Evolutionary conservation across 2,797 vertebrate genomes (phyloP).

Genomic region (Poliocrania exsul): DNA sequence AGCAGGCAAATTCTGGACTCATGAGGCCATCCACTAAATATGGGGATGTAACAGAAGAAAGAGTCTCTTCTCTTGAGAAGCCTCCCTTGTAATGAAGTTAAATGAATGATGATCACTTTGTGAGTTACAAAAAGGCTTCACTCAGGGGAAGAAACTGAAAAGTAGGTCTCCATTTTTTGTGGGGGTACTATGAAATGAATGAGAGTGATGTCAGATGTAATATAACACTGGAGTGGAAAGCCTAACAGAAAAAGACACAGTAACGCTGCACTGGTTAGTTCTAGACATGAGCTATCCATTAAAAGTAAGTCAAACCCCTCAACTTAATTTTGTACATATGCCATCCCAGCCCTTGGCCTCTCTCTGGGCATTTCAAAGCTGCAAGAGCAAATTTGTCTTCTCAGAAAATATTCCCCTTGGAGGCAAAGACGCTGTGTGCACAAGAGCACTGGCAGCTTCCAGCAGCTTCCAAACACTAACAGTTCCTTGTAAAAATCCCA

Average conservation of each 20-base stretch:
- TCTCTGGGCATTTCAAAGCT: not conserved
- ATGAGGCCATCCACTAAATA: not conserved
- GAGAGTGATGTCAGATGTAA: slow-evolving; percentile 49
- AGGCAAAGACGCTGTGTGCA: not conserved
- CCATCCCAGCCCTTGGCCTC: not conserved
- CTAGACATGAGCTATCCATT: slow-evolving; percentile 34
- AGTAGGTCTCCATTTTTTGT: slow-evolving; percentile 50
- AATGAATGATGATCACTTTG: not conserved
- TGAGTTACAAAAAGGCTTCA: not conserved
- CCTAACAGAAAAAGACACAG: slow-evolving; percentile 28
- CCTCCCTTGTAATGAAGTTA: slow-evolving; percentile 8
- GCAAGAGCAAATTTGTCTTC: slow-evolving; percentile 26
- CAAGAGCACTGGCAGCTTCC: not conserved
- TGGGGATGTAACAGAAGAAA: not conserved
- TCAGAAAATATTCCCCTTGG: not conserved
- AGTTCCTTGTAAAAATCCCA: not conserved
- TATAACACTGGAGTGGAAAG: slow-evolving; percentile 41
- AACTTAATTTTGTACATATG: slow-evolving; percentile 39
- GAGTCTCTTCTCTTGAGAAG: not conserved
- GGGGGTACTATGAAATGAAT: slow-evolving; percentile 13
- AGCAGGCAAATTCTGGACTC: not conserved
- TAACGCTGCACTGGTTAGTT: not conserved
- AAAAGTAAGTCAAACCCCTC: slow-evolving; percentile 29
- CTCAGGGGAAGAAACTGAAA: slow-evolving; percentile 16
- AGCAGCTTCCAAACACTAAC: not conserved